These are phyloP conservation scores for Rhegmatorhina hoffmannsi DNA, from an alignment of 2,113 vertebrate species.

Conservation along the genomic window DNA sequence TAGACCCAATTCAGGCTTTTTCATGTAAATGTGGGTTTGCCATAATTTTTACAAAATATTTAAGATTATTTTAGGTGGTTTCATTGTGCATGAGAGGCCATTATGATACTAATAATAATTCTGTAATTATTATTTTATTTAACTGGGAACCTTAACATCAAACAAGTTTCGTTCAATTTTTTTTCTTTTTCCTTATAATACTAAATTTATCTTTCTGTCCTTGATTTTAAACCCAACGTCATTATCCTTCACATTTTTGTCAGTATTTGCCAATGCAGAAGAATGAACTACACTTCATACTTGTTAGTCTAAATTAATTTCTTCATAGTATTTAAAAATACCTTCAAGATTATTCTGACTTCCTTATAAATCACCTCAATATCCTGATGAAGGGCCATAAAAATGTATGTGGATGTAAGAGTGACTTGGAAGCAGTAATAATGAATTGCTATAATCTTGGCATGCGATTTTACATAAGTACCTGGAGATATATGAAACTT, in stretches of 20 bases:
- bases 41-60: neutral
- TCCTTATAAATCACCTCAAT: neutral
- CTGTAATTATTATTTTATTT: neutral
- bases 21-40: neutral
- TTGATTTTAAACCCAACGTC: neutral
- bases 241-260: neutral
- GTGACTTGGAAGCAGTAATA: neutral
- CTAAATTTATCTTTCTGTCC: neutral
- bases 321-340: neutral
- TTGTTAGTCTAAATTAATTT: constrained; percentile 13
- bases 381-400: neutral
- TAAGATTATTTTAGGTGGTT: neutral
- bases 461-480: neutral
- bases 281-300: neutral
- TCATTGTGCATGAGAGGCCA: neutral
- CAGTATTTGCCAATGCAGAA: neutral
- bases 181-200: neutral
- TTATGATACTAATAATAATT: neutral
- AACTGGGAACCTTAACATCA: neutral
- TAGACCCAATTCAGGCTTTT: neutral
- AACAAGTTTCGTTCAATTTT: neutral
- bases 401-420: neutral
- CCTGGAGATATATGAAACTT: neutral
- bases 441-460: neutral
- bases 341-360: neutral